Percentiles rank a stretch among this genome's conserved stretches.
Evolutionary conservation across 2,797 vertebrate species (phyloP).

Genomic region (Novumbra hubbsi): DNA sequence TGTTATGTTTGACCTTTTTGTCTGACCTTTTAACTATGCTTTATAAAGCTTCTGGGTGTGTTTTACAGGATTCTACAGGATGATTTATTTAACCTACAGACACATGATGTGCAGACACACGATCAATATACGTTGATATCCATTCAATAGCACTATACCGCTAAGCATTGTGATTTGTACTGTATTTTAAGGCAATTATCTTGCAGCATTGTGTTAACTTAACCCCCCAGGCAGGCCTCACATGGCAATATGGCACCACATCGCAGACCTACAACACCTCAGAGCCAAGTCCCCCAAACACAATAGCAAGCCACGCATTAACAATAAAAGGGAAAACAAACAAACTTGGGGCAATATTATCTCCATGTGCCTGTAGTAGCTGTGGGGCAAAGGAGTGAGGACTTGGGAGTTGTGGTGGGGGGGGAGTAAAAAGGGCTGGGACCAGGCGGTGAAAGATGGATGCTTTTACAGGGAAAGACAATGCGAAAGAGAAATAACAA

Average conservation of each 20-base stretch:
- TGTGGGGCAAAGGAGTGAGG: slow-evolving; percentile 64
- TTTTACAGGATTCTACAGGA: not conserved
- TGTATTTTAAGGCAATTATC: not conserved
- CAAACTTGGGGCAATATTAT: slow-evolving; percentile 63
- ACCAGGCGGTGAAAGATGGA: slow-evolving; percentile 92
- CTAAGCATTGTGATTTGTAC: slow-evolving; percentile 1
- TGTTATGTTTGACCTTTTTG: not conserved
- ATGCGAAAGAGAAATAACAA: slow-evolving; percentile 99
- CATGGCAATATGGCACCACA: not conserved
- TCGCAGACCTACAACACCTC: not conserved
- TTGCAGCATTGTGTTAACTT: not conserved
- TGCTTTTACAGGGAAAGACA: slow-evolving; percentile 96
- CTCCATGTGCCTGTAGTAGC: slow-evolving; percentile 56
- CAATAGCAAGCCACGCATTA: slow-evolving; percentile 76
- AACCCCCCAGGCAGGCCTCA: not conserved
- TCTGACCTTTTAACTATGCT: not conserved
- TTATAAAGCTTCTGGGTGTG: not conserved
- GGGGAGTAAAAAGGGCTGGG: slow-evolving; percentile 42
- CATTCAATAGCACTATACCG: slow-evolving; percentile 6
- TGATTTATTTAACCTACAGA: not conserved
- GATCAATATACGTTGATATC: slow-evolving; percentile 19
- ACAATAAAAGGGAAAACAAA: slow-evolving; percentile 65
- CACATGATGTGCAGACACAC: not conserved
- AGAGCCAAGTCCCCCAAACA: slow-evolving; percentile 56
- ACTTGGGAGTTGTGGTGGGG: no score